A percentile compares a stretch with the other conserved stretches of the same genome.
phyloP scores from a whole-genome alignment of 2,113 vertebrate species.

The Tupaia tana region DNA sequence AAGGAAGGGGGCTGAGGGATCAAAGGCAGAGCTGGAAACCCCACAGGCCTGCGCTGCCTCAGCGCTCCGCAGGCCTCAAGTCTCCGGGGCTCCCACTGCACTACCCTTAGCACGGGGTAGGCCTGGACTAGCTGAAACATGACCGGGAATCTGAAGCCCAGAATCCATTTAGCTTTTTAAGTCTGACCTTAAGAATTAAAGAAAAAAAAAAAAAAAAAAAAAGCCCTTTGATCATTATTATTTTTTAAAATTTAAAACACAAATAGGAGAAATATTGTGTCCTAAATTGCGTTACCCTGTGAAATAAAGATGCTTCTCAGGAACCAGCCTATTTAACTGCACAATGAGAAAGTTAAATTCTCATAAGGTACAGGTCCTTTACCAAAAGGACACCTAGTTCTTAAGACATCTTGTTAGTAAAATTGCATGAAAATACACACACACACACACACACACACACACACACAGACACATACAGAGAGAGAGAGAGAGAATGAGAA shows the following conservation, averaged over 20 bases:
- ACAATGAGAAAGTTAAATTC: background rate
- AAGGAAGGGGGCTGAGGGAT: background rate
- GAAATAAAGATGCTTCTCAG: conserved; percentile 10
- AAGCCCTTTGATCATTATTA: conserved; percentile 44
- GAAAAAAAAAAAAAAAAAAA: background rate
- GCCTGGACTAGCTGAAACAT: background rate
- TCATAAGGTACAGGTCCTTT: background rate
- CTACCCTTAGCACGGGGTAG: background rate
- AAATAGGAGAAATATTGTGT: background rate
- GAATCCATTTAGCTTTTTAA: conserved; percentile 70
- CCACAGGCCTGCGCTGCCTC: rapidly evolving
- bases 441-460: no score
- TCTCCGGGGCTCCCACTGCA: background rate
- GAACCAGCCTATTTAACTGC: background rate
- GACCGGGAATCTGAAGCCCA: conserved; percentile 36
- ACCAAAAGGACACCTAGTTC: background rate
- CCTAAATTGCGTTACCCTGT: conserved; percentile 41
- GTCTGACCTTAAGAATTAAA: conserved; percentile 59
- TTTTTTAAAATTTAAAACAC: background rate
- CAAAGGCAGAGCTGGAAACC: background rate
- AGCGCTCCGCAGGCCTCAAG: background rate
- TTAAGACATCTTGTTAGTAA: background rate
- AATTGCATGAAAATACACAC: background rate
- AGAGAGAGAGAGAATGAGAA: background rate
- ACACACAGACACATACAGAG: background rate